Evolutionary conservation across 2,113 vertebrate genomes (phyloP).

Genomic region (Cinclus mexicanus): DNA sequence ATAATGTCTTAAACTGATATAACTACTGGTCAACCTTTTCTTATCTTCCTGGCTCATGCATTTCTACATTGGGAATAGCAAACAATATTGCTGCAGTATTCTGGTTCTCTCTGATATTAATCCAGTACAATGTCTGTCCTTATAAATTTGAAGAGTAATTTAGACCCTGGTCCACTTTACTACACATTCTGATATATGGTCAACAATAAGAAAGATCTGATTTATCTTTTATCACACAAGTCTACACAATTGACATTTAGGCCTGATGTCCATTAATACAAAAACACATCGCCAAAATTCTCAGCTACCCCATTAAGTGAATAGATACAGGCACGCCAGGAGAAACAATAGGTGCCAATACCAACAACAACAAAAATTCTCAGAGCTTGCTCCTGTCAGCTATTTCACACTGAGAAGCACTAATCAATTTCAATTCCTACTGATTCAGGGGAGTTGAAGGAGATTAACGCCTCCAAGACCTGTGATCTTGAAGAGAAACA

Average conservation of each 20-base stretch:
- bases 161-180: neutral
- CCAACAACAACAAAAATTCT: neutral
- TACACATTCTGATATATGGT: neutral
- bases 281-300: neutral
- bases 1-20: neutral
- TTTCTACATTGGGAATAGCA: neutral
- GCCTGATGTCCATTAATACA: neutral
- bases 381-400: neutral
- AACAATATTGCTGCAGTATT: neutral
- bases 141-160: neutral
- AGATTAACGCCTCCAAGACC: neutral
- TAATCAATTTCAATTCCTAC: slow-evolving; percentile 13
- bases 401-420: neutral
- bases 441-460: neutral
- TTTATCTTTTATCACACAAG: neutral
- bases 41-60: neutral
- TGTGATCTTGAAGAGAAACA: neutral
- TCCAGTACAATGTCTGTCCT: neutral
- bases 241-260: neutral
- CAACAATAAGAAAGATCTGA: neutral
- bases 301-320: neutral
- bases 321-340: neutral
- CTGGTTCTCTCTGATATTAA: neutral
- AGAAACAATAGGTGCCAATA: neutral
- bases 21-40: neutral